Base-by-base conservation (phyloP, 2,113 vertebrate species). In the Ciconia stormi region DNA sequence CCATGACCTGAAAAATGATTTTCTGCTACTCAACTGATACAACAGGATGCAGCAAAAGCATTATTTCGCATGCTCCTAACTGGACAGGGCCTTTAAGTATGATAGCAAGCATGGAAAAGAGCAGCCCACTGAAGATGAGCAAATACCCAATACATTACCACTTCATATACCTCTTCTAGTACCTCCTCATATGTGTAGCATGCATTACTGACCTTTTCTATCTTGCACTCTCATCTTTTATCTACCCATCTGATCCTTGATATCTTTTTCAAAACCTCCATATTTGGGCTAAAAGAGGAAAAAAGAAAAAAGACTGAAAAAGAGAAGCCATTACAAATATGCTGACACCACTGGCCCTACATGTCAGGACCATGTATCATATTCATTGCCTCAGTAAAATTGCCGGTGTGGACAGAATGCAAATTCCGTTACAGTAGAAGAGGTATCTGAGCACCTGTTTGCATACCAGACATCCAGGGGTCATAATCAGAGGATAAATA, bases 321-420 rank as follows among this genome's bases (percentile, higher is more conserved):
- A 62, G 13, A 89, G 26, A 71, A 78, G 50, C 58, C 65, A 61
- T 89, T 70, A 50, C 30, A 93, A 93, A 55, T n/a, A 55, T 2
- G 18, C 83, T 93, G 95, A 76, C 82, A 76, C 22, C 34, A 5
- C 42, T 20, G 56, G 70, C 70, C 81, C 74, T 26, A 2, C 19
- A 5, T 14, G 61, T 56, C 83, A 85, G 72, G 70, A 34, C 15
- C 83, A 91, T 95, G 69, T 36, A 50, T 82, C 93, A 71, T 83
- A n/a, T 82, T 63, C 91, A 67, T 27, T 80, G 27, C 86, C 78
- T 55, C 78, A 9, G 22, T n/a, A 84, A 71, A 93, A 89, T 6
- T 67, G 82, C 83, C 83, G 71, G 3, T 78, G 94, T 67, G 93
- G 66, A 86, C 84, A 93, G 94, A 91, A 84, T 80, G 34, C 49